Base-by-base conservation (phyloP, 2,888 invertebrate species). In the Brachypterus glaber region DNA sequence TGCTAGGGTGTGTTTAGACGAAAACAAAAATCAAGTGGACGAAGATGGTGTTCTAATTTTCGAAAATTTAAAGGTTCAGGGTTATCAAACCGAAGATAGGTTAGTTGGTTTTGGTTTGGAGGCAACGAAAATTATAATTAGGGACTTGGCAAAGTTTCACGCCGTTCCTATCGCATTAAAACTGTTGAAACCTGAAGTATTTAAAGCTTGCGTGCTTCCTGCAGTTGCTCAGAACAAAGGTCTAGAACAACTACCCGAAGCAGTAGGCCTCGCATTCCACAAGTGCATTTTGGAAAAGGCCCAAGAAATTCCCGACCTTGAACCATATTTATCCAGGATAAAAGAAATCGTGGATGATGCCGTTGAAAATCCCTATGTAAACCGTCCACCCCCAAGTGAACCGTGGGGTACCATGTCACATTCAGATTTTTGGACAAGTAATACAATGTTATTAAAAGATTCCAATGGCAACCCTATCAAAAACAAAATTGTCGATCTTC, bases 351-450 rank as follows among this genome's bases (percentile, higher is more conserved):
- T 59, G 8, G 52, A 58, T 31, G 45, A 54, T 41, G 48, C 54
- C 7, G 45, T 52, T 1, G 47, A 35, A 1, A 31, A 51, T 26
- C 46, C 50, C 26, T 49, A 45, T 24, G 47, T 46, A 8, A 33
- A 50, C 29, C 30, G 44, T 44, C 49, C 21, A 47, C 59, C 36
- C 54, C 69, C 45, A 50, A 66, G 36, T 3, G 67, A 70, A 16
- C 64, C 67, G 0, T 77, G 71, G 62, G 67, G 66, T 1, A 70
- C 73, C 0, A 64, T 75, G 13, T 62, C 68, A 1, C 77, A 77
- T 46, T 62, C 66, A 1, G 77, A 77, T 53, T 66, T 73, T 34
- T 77, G 77, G 77, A 69, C 71, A 9, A 77, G 76, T 50, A 77
- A 77, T 46, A 64, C 76, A 1, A 69, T 77, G 68, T 59, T 76